These are phyloP conservation scores for Diloba caeruleocephala DNA, from an alignment of 2,888 invertebrate species.

Conservation along the genomic window DNA sequence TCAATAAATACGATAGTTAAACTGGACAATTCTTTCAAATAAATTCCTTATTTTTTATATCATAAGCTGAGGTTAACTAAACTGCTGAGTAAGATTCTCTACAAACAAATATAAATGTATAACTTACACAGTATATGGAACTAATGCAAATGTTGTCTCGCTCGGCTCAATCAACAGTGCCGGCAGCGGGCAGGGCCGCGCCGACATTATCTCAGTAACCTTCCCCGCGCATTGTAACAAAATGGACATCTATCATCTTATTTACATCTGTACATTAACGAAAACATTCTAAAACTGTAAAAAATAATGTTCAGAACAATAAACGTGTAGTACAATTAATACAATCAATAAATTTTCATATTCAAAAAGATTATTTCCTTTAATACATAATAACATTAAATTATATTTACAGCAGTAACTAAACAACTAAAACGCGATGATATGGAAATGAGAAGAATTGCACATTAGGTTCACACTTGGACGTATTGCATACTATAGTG, in stretches of 20 bases:
- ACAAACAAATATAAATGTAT: conserved; percentile 43
- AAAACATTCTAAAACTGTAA: conserved; percentile 81
- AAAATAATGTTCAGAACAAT: conserved; percentile 84
- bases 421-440: conserved; percentile 85
- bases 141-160: conserved; percentile 37
- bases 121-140: conserved; percentile 27
- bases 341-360: conserved; percentile 73
- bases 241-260: conserved; percentile 82
- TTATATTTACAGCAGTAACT: conserved; percentile 86
- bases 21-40: conserved; percentile 85
- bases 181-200: conserved; percentile 5
- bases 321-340: conserved; percentile 79
- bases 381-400: conserved; percentile 78
- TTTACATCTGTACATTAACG: conserved; percentile 88
- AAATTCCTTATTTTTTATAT: conserved; percentile 74
- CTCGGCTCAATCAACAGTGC: conserved; percentile 26
- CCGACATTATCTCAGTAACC: conserved; percentile 39
- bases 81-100: conserved; percentile 54
- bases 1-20: conserved; percentile 83
- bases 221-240: conserved; percentile 68
- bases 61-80: conserved; percentile 65
- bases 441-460: conserved; percentile 88
- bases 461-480: conserved; percentile 85
- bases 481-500: conserved; percentile 80
- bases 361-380: conserved; percentile 69